Percentiles rank a stretch among this genome's conserved stretches.
Conservation (phyloP, 2,797 vertebrate genomes). For the Chiloscyllium punctatum region DNA sequence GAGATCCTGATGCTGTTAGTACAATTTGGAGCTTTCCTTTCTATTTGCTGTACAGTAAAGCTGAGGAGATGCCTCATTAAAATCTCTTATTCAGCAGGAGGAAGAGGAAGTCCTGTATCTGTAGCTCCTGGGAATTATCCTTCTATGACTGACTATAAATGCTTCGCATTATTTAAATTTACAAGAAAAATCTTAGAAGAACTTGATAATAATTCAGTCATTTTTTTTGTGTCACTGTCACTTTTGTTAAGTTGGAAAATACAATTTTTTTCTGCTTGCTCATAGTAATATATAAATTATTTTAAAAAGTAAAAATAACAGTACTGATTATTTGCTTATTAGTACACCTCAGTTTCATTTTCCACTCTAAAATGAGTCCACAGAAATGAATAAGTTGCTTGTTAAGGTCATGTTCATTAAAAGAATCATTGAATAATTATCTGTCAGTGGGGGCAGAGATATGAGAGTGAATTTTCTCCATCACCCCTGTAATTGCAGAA, state of each 20-base stretch:
- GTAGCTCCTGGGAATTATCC: background rate
- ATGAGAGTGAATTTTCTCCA: background rate
- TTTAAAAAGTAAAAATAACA: background rate
- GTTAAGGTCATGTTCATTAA: background rate
- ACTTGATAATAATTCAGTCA: background rate
- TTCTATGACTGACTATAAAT: background rate
- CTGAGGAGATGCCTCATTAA: background rate
- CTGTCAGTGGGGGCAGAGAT: background rate
- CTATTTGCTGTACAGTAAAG: background rate
- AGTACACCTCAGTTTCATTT: background rate
- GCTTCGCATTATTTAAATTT: background rate
- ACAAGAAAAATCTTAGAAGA: background rate
- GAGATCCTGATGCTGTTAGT: background rate
- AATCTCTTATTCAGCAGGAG: background rate
- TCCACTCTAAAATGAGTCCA: background rate
- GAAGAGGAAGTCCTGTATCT: constrained; percentile 3
- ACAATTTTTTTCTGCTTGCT: background rate
- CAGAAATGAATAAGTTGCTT: background rate
- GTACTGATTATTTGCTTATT: background rate
- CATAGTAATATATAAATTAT: background rate
- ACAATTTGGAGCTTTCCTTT: background rate
- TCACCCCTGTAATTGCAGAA: background rate
- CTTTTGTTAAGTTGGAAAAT: background rate
- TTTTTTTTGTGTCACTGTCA: background rate
- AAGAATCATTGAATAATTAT: background rate